Conservation (phyloP, 2,797 vertebrate genomes). For the Xiphophorus birchmanni region DNA sequence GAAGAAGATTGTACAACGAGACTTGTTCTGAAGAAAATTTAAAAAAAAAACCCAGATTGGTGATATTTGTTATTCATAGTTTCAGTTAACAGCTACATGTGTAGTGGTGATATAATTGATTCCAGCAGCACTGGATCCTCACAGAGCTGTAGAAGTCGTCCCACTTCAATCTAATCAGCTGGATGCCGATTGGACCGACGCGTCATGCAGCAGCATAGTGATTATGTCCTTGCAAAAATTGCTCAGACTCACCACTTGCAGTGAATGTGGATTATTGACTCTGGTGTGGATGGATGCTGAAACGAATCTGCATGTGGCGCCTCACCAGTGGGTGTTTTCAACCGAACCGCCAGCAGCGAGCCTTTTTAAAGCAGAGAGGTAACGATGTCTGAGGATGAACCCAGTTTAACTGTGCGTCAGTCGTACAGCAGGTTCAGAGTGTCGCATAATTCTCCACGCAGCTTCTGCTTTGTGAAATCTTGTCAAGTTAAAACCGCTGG, state of each 20-base stretch:
- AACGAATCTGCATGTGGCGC: background rate
- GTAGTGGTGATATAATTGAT: background rate
- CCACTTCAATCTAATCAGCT: background rate
- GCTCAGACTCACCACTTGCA: background rate
- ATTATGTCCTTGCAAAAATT: slow-evolving; percentile 2
- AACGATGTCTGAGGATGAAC: background rate
- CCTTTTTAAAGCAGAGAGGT: background rate
- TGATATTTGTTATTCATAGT: background rate
- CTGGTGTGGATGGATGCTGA: background rate
- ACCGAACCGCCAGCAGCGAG: background rate
- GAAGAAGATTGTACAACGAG: background rate
- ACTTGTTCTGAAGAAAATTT: background rate
- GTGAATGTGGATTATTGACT: background rate
- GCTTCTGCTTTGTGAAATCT: background rate
- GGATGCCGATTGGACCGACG: background rate
- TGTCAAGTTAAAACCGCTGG: background rate
- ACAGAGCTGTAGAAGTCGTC: background rate
- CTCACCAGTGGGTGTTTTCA: background rate
- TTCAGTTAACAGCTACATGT: background rate
- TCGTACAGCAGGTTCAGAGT: background rate
- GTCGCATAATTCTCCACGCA: background rate
- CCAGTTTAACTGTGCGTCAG: background rate
- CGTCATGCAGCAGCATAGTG: background rate
- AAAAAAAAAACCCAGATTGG: background rate
- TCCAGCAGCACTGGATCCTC: background rate